Base-by-base conservation (phyloP, 2,113 vertebrate genomes). In the Paradoxurus hermaphroditus region DNA sequence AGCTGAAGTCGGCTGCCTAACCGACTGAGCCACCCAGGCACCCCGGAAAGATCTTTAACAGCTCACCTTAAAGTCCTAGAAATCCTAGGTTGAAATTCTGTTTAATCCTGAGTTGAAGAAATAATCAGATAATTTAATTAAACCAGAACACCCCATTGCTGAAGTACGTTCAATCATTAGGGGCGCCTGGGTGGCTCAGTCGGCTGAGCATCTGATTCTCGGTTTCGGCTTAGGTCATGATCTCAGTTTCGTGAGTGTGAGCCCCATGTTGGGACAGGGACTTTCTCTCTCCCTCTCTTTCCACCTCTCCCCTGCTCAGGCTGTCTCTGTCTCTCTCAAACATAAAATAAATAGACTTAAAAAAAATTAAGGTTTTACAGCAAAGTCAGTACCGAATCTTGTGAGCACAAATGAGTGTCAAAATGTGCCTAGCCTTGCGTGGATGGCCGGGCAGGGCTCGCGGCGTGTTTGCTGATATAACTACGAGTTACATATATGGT, bases 391-490 rank as follows among this genome's bases (percentile, higher is more conserved):
- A n/a, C 5, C 16, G 31, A 75, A 39, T 39, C 56, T 46, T 77
- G 27, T 4, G 25, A 21, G 41, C 1, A 81, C 18, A 53, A 23
- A 18, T 16, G 23, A 34, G 56, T 39, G 81, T 75, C 41, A 36
- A 39, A 46, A 21, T 72, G 41, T n/a, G 34, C 14, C 5, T 25
- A 29, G 31, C 62, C 7, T 15, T 7, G 7, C 25, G 25, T 63
- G 25, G 19, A 1, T 29, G 27, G 31, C 6, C 21, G 1, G 4
- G 56, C 12, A 16, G 19, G 16, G 7, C 14, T 1, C 7, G 27
- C 70, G 49, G 4, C 9, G 5, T 4, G 19, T 75, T 6, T 1
- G 16, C 31, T 49, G 29, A 0, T 15, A 7, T 14, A 49, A 5
- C 16, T 12, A 15, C 7, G 3, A 56, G 68, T 83, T 36, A 29